Base-by-base conservation (phyloP, 2,113 vertebrate species). In the Neodon shergylaensis region DNA sequence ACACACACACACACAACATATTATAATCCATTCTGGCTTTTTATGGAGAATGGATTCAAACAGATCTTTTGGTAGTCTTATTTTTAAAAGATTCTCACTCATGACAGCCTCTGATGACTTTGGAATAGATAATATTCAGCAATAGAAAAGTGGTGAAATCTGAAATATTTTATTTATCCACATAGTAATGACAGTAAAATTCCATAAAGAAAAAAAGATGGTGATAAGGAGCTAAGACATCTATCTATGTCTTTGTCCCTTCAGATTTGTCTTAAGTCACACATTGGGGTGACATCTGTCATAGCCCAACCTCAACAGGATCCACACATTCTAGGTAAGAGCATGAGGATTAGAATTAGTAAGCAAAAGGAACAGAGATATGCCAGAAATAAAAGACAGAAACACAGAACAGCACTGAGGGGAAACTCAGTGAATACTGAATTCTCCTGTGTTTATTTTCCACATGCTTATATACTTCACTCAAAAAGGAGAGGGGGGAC, bases 121-220 rank as follows among this genome's bases (percentile, higher is more conserved):
- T 5, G 89, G 19, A 82, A n/a, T 12, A 39, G 39, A 79, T 86
- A 87, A 83, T n/a, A 73, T 70, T n/a, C 44, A 24, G 22, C 47
- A 42, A 12, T 8, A n/a, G 39, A 81, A 33, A 33, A 70, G 9
- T 79, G 26, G 2, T 70, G 31, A 96, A 94, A 94, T 49, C 54
- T 21, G 66, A 92, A 92, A 79, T 89, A 61, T 87, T 93, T 39
- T 90, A 68, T 28, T 72, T 95, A 88, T 36, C 76, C 74, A 5
- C 52, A 76, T 2, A 88, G 21, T 28, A 92, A 95, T 31, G 10
- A 77, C 7, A 84, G 9, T 13, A 88, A 63, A 14, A 33, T 86
- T 63, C 28, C n/a, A 81, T 52, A 61, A 17, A 9, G 0, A 22
- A 28, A 70, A 66, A 22, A 47, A 1, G 22, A 33, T 17, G 81